phyloP scores from a whole-genome alignment of 1,140 invertebrate genomes.

The Proctacanthus coquilletti region DNA sequence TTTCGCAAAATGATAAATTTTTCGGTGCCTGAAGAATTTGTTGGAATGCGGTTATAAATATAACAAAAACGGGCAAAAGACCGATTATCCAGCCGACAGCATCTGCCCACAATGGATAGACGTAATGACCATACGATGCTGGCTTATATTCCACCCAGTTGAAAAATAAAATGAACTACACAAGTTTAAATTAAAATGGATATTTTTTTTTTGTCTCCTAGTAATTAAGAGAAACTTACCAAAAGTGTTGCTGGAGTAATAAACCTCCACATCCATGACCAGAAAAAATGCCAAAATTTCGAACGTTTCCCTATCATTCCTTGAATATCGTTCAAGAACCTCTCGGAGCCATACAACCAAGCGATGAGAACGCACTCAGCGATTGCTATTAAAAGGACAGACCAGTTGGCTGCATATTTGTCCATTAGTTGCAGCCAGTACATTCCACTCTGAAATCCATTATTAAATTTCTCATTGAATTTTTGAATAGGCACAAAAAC shows the following conservation, averaged over 20 bases:
- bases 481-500: too few species aligned
- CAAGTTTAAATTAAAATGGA: slow-evolving; percentile 5
- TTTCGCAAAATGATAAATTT: slow-evolving; percentile 38
- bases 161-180: slow-evolving; percentile 63
- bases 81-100: slow-evolving; percentile 63
- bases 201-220: neutral
- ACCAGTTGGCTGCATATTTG: slow-evolving; percentile 75
- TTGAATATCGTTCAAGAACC: slow-evolving; percentile 63
- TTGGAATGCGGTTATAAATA: slow-evolving; percentile 46
- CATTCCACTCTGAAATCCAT: slow-evolving; percentile 69
- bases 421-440: slow-evolving; percentile 75
- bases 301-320: slow-evolving; percentile 62
- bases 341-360: slow-evolving; percentile 69
- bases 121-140: slow-evolving; percentile 51
- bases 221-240: slow-evolving; percentile 19
- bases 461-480: too few species aligned
- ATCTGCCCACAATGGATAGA: slow-evolving; percentile 63
- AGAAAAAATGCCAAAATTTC: slow-evolving; percentile 54
- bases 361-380: slow-evolving; percentile 60
- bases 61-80: slow-evolving; percentile 50
- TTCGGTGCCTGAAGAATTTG: slow-evolving; percentile 39
- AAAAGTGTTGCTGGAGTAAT: slow-evolving; percentile 61
- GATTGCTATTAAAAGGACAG: slow-evolving; percentile 66
- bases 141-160: slow-evolving; percentile 71
- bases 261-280: slow-evolving; percentile 65